Conservation (phyloP, 2,888 invertebrate species). For the Cheilosia urbana region DNA sequence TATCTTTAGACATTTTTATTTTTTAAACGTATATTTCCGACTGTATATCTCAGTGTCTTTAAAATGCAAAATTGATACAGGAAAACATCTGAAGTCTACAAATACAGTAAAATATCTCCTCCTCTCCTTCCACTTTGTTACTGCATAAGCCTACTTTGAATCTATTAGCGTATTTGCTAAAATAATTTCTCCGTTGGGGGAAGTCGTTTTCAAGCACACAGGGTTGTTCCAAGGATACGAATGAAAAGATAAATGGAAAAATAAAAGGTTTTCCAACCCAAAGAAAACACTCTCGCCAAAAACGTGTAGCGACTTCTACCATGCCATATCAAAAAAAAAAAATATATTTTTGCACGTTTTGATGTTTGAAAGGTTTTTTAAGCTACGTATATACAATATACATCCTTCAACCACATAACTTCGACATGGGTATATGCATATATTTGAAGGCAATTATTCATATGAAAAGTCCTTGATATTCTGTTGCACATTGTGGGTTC, state of each 20-base stretch:
- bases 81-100: neutral
- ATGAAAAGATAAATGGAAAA: neutral
- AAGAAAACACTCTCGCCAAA: constrained; percentile 1
- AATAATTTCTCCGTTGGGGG: constrained; percentile 31
- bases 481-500: too few relatives aligned
- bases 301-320: neutral
- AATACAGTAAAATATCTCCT: constrained; percentile 11
- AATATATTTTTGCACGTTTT: neutral
- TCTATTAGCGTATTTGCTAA: constrained; percentile 30
- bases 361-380: neutral
- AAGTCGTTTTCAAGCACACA: neutral
- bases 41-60: neutral
- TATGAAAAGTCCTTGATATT: too few relatives aligned
- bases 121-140: constrained; percentile 8
- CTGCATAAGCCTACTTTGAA: constrained; percentile 21
- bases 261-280: constrained; percentile 18
- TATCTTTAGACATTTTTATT: too few relatives aligned
- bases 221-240: neutral
- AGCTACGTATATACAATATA: neutral
- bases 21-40: too few relatives aligned
- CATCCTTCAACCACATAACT: too few relatives aligned
- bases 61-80: neutral
- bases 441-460: too few relatives aligned
- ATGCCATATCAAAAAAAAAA: neutral
- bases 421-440: too few relatives aligned